Evolutionary conservation across 2,113 vertebrate genomes (phyloP), one percentile per base, ranked within the genome.

Genomic region (Atherinomorus stipes): DNA sequence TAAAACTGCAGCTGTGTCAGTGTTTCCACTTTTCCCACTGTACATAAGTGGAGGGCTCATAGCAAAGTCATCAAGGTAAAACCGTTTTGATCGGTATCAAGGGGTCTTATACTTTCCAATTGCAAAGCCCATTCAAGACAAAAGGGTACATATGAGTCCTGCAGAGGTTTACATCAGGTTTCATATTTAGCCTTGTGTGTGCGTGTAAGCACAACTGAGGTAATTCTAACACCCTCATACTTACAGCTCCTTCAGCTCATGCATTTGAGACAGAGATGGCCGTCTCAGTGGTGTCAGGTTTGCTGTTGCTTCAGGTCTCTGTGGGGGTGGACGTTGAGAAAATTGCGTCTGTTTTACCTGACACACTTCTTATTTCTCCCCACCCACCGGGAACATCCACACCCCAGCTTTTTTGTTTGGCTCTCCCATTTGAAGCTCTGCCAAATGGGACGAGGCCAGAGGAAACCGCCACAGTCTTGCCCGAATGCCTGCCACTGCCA

Each of bases 241-340:
- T 71, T 58, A 49, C 28, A 52, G 44, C 40, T 47, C 19, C 12
- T 21, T n/a, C 49, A 73, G 53, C 11, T 12, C 52, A 18, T 68
- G 69, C 34, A 65, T 76, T 70, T 50, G 28, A 60, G 49, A 40
- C 37, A 51, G 67, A 62, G 70, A 49, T 37, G 53, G 82, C 58
- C 51, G 74, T 22, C 23, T 80, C 72, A 25, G 61, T 47, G 84
- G 89, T 87, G 84, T 90, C 88, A 85, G 76, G 75, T 88, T 90
- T 64, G 73, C 74, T 70, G 80, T 81, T 18, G 59, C 80, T 81
- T 53, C 50, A 77, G 74, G 84, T 87, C 78, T 80, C 74, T 40
- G 85, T 50, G 80, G 64, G 65, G 80, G 80, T 19, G 67, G 74
- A 86, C 81, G 52, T 26, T 79, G 59, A 83, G 74, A 74, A 84